phyloP scores from a whole-genome alignment of 2,113 vertebrate species.

The Syrmaticus mikado region DNA sequence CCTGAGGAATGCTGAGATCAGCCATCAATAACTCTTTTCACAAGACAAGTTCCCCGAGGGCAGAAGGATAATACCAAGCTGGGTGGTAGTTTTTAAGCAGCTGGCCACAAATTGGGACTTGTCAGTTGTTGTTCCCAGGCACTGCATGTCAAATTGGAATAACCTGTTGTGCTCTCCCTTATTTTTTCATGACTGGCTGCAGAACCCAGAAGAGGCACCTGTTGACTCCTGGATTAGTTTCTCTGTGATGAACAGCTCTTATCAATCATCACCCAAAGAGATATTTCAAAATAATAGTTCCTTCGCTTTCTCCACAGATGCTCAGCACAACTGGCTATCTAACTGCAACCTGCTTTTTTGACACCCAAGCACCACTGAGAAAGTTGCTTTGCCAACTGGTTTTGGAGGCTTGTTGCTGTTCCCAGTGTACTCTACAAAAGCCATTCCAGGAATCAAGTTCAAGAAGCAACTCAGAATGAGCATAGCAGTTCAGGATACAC shows the following conservation, averaged over 20 bases:
- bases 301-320: neutral
- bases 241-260: slow-evolving; percentile 21
- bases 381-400: neutral
- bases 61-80: slow-evolving; percentile 60
- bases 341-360: neutral
- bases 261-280: slow-evolving; percentile 16
- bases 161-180: slow-evolving; percentile 40
- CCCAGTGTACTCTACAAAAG: neutral
- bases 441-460: neutral
- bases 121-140: slow-evolving; percentile 59
- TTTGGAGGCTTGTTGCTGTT: neutral
- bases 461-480: neutral
- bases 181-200: slow-evolving; percentile 12
- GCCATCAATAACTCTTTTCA: slow-evolving; percentile 70
- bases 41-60: slow-evolving; percentile 50
- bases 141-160: slow-evolving; percentile 64
- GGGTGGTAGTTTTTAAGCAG: slow-evolving; percentile 73
- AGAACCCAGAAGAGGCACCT: slow-evolving; percentile 56
- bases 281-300: slow-evolving; percentile 42
- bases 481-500: neutral
- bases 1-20: slow-evolving; percentile 66
- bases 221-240: slow-evolving; percentile 53
- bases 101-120: slow-evolving; percentile 69
- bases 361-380: neutral
- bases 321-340: neutral